Conservation (phyloP, 1,140 invertebrate species). For the Trichoplusia ni region DNA sequence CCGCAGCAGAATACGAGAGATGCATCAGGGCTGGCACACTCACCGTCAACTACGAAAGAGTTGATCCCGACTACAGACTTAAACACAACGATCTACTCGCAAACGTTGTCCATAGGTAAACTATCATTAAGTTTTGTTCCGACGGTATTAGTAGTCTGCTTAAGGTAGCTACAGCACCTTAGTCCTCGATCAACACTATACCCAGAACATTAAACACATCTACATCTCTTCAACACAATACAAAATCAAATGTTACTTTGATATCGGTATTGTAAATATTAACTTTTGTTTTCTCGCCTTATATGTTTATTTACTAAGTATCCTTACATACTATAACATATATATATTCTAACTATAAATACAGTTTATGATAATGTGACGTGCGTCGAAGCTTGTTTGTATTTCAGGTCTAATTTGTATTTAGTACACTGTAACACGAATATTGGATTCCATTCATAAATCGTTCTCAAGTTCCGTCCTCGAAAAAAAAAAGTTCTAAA, state of each 20-base stretch:
- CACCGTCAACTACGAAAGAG: conserved; percentile 97
- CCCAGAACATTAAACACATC: background rate
- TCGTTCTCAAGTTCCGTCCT: too few relatives aligned
- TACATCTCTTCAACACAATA: conserved; percentile 15
- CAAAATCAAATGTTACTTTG: conserved; percentile 20
- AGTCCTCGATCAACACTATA: conserved; percentile 7
- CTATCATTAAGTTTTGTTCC: background rate
- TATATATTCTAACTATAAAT: conserved; percentile 31
- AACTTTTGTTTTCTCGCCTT: conserved; percentile 36
- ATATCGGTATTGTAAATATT: conserved; percentile 37
- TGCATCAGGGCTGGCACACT: conserved; percentile 95
- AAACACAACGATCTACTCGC: conserved; percentile 97
- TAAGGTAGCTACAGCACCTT: conserved; percentile 29
- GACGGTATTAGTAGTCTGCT: conserved; percentile 17
- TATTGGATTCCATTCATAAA: too few relatives aligned
- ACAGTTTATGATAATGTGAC: conserved; percentile 28
- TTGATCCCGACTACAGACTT: conserved; percentile 94
- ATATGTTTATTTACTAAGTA: conserved; percentile 33
- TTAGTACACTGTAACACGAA: conserved; percentile 45
- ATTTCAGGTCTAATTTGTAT: conserved; percentile 56
- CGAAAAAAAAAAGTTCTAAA: too few relatives aligned
- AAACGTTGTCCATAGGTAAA: conserved; percentile 96
- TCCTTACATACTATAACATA: conserved; percentile 26
- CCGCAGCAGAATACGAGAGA: conserved; percentile 94
- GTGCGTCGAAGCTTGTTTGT: conserved; percentile 56